Evolutionary conservation across 2,888 invertebrate species (phyloP), one percentile per base, ranked within the genome.

Genomic region (Minunthozetes semirufus): DNA sequence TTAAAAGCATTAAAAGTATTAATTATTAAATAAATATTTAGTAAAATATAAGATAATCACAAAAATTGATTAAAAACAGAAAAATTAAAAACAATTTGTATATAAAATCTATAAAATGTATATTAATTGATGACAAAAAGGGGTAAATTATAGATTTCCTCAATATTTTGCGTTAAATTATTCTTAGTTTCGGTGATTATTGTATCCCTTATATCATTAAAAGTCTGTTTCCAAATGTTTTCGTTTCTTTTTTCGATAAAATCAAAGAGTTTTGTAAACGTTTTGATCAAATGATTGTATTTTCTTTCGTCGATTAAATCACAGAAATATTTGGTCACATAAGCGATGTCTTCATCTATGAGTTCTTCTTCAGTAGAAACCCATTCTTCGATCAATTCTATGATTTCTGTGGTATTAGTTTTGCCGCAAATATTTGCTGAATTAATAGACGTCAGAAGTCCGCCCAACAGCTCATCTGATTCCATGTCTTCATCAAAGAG

Each of bases 351-450:
- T 38, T 48, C 50, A 27, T 72, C 72, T 2, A 27, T 72, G 19
- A 72, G 17, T 15, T 48, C 72, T 15, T 72, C 56, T 13, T 50
- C 6, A n/a, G 38, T 46, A 22, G 25, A 22, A 13, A 72, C 25
- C 72, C 72, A 72, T 72, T 72, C 72, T 17, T 72, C 48, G 17
- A 72, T 22, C 27, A 72, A 48, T 53, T 19, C 15, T 0, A 42
- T 25, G 5, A 72, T 25, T 53, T 48, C 56, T 42, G 63, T 25
- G 6, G 46, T 22, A 2, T 19, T 8, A 25, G 50, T 56, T 33
- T 48, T 72, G 38, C 72, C 72, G 38, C 72, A 72, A 48, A 72
- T 19, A 19, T 72, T 72, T 29, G 72, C 72, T 4, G 9, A 25
- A 6, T 25, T 48, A 48, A 48, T 15, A 17, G 48, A 48, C 13